Conservation (phyloP, 1,140 invertebrate species). For the Macrotrachela quadricornifera region DNA sequence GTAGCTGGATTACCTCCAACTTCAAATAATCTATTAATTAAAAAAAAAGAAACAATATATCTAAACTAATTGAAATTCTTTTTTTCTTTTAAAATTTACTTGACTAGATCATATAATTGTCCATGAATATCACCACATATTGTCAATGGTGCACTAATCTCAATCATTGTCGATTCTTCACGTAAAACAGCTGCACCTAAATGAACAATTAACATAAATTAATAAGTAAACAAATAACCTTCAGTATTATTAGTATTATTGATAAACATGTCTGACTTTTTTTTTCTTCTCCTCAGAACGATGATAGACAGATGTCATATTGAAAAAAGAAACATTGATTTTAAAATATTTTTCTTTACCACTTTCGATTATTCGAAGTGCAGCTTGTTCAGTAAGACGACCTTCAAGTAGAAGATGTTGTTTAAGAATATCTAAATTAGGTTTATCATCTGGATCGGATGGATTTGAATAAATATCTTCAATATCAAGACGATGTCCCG, state of each 20-base stretch:
- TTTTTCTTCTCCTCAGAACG: too few relatives aligned
- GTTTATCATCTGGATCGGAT: conserved; percentile 71
- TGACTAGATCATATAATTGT: conserved; percentile 99
- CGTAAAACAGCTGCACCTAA: conserved; percentile 81
- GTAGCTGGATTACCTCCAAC: conserved; percentile 86
- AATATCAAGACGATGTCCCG: conserved; percentile 78
- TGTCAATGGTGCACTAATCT: conserved; percentile 97
- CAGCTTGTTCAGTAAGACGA: conserved; percentile 85
- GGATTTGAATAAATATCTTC: conserved; percentile 51
- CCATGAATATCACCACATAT: conserved; percentile 99
- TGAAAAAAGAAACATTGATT: too few relatives aligned
- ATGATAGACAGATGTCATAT: too few relatives aligned
- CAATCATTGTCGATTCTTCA: conserved; percentile 97
- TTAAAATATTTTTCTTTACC: conserved; percentile 45
- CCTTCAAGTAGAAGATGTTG: conserved; percentile 96
- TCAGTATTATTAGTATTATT: background rate
- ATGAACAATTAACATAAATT: too few relatives aligned
- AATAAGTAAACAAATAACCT: too few relatives aligned
- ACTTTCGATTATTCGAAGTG: conserved; percentile 64
- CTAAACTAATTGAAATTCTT: too few relatives aligned
- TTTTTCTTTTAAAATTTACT: conserved; percentile 28
- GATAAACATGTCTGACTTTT: too few relatives aligned
- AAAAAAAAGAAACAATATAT: too few relatives aligned
- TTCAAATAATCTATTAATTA: conserved; percentile 99
- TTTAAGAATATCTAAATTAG: conserved; percentile 81